A percentile compares a stretch with the other conserved stretches of the same genome.
Conservation (phyloP, 2,888 invertebrate genomes). For the Koerneria pararmatus region DNA sequence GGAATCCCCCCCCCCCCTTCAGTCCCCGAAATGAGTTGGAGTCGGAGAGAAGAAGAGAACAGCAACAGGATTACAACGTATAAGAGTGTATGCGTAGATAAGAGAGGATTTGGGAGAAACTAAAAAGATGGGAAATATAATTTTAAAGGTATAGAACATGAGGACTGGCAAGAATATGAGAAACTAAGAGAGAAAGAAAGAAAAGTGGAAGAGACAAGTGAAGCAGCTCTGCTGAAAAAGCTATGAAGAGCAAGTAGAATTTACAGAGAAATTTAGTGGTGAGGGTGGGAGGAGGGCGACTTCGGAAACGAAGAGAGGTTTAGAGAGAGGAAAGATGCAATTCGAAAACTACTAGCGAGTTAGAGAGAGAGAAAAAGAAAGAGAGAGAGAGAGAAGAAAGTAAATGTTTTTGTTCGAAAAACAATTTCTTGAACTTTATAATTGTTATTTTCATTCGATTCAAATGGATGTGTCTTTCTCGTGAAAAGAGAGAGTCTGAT, state of each 20-base stretch:
- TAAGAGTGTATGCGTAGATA: no score
- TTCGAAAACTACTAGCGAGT: background rate
- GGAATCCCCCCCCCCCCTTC: no score
- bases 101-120: no score
- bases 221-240: background rate
- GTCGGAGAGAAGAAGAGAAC: background rate
- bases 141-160: no score
- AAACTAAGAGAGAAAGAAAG: conserved; percentile 1
- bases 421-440: background rate
- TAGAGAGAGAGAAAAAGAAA: background rate
- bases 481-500: no score
- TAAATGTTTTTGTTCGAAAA: background rate
- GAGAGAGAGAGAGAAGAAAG: background rate
- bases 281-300: background rate
- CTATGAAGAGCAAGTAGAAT: background rate
- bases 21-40: background rate
- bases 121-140: no score
- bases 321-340: background rate
- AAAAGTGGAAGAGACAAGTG: conserved; percentile 2
- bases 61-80: background rate
- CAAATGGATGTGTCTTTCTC: no score
- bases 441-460: conserved; percentile 1
- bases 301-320: background rate
- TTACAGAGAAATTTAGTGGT: conserved; percentile 10
- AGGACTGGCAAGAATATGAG: background rate